A percentile compares a stretch with the other conserved stretches of the same genome.
phyloP scores from a whole-genome alignment of 2,113 vertebrate genomes.

The Pelodiscus sinensis region DNA sequence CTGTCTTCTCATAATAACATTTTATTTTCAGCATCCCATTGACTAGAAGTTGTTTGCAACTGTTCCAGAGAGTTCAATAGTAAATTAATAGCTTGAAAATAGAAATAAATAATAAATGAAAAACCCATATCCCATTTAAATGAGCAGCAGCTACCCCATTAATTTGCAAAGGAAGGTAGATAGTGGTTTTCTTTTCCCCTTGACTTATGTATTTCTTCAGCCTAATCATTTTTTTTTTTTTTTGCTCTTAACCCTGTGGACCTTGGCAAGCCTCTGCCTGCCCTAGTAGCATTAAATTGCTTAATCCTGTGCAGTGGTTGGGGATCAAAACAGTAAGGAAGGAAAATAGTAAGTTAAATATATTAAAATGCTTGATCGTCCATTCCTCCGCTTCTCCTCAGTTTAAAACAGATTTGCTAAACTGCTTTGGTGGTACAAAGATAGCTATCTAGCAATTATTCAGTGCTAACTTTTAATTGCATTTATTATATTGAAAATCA shows the following conservation, averaged over 20 bases:
- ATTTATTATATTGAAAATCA: background rate
- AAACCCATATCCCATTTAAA: background rate
- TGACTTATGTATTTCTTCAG: background rate
- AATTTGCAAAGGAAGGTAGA: background rate
- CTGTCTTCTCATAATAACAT: background rate
- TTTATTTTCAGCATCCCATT: background rate
- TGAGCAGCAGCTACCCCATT: background rate
- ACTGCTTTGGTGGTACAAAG: accelerated
- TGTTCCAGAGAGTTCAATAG: background rate
- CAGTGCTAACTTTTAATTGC: background rate
- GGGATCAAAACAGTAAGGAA: background rate
- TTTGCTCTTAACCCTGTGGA: background rate
- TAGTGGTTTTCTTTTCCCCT: background rate
- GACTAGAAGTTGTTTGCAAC: background rate
- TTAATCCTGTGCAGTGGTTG: background rate
- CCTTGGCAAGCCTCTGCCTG: background rate
- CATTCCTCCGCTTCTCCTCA: background rate
- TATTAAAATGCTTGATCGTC: background rate
- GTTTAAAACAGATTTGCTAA: background rate
- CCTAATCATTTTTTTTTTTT: background rate
- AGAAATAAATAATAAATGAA: background rate
- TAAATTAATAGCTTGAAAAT: background rate
- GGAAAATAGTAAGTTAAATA: background rate
- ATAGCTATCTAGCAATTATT: background rate
- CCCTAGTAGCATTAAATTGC: background rate